Conservation (phyloP, 2,113 vertebrate genomes). For the Psittacara wagleri region DNA sequence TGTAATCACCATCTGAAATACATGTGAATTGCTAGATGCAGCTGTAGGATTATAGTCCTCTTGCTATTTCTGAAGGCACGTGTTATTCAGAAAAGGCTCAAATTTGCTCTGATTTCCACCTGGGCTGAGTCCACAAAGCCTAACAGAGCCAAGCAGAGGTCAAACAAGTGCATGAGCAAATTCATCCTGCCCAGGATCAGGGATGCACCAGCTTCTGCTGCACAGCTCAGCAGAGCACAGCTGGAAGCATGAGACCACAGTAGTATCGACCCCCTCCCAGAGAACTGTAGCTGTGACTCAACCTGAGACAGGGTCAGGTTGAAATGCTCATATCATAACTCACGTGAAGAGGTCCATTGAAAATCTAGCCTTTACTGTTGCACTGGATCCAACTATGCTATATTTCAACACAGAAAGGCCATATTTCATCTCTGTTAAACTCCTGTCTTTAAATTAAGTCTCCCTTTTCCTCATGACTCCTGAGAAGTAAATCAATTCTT, state of each 20-base stretch:
- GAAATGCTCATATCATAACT: not conserved
- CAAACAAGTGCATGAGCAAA: not conserved
- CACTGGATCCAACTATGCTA: not conserved
- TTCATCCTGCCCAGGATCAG: not conserved
- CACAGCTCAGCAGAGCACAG: not conserved
- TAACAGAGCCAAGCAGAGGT: not conserved
- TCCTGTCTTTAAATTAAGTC: not conserved
- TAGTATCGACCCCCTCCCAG: not conserved
- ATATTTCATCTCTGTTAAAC: not conserved
- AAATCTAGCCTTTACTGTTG: not conserved
- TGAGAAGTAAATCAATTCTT: conserved; percentile 12
- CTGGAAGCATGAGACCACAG: not conserved
- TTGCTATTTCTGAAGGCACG: not conserved
- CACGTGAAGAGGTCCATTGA: not conserved
- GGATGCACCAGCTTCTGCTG: not conserved
- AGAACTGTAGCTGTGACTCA: not conserved
- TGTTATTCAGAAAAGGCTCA: not conserved
- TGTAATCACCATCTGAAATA: not conserved
- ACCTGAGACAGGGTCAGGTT: not conserved
- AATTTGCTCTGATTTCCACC: not conserved
- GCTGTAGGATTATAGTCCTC: not conserved
- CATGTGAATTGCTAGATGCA: not conserved
- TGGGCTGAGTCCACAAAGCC: not conserved
- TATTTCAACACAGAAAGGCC: not conserved
- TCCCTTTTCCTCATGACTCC: not conserved